Base-by-base conservation (phyloP, 2,888 invertebrate species). In the Lasioglossum calceatum region DNA sequence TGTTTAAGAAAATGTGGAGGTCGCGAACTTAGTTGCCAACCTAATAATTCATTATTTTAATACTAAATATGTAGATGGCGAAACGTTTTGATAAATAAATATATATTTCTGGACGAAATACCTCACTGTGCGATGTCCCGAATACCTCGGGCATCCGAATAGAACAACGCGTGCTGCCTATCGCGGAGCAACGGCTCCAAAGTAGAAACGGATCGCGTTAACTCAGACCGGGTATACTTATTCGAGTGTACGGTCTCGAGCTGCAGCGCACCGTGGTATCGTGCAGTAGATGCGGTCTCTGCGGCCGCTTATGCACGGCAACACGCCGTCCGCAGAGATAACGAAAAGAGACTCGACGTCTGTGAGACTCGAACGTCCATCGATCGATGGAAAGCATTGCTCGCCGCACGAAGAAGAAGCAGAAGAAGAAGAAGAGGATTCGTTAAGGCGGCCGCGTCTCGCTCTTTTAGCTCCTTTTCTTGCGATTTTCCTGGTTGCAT, bases 171-270 rank as follows among this genome's bases (percentile, higher is more conserved):
- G 23, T n/a, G 54, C 23, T 54, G n/a, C 54, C 54, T 54, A 54
- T 54, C 54, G 54, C 54, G 10, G 54, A n/a, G 23, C 23, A 54
- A 3, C 54, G 54, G 54, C 10, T 54, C 54, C 23, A 54, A 64
- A 64, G 64, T 64, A 32, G 64, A 64, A 64, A 64, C 64, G 64
- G 64, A 64, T 64, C 64, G 64, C 64, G 64, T 64, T 64, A 64
- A 64, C 27, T 32, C 64, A 32, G 64, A 64, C 64, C 64, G 7
- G 32, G 32, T 5, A 5, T 27, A 54, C 54, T 54, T 54, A 10
- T n/a, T n/a, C 54, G 54, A 54, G 54, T 54, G 54, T 10, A 54
- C 54, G 54, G 54, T n/a, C 54, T 54, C 54, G 23, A n/a, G 10
- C 23, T 23, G 23, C 54, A 4, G 54, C 54, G 54, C 54, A 8